phyloP scores from a whole-genome alignment of 1,140 invertebrate species.

The Gonatopus flavifemur region DNA sequence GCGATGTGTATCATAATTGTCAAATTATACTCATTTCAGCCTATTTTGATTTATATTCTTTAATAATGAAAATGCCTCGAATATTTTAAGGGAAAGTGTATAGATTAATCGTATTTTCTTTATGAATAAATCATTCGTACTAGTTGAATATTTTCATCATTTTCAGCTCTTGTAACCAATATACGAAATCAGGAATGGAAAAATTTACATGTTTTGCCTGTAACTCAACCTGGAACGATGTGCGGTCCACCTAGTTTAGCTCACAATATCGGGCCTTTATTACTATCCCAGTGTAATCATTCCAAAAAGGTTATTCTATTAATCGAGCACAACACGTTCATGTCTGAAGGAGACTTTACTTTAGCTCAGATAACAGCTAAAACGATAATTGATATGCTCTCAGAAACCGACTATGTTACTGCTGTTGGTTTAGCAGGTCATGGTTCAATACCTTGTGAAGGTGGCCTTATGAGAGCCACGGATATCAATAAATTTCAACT shows the following conservation, averaged over 20 bases:
- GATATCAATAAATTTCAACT: slow-evolving; percentile 54
- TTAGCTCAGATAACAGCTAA: slow-evolving; percentile 51
- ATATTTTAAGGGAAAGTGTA: slow-evolving; percentile 3
- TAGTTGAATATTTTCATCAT: slow-evolving; percentile 6
- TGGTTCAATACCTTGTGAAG: slow-evolving; percentile 38
- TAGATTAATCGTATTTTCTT: slow-evolving; percentile 7
- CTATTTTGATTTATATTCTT: neutral
- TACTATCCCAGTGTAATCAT: slow-evolving; percentile 47
- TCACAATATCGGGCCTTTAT: slow-evolving; percentile 49
- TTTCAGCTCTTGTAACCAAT: slow-evolving; percentile 40
- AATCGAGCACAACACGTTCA: slow-evolving; percentile 46
- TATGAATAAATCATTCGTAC: slow-evolving; percentile 6
- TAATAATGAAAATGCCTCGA: too few species aligned
- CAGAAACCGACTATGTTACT: slow-evolving; percentile 46
- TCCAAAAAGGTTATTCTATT: slow-evolving; percentile 51
- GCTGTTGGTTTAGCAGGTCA: slow-evolving; percentile 43
- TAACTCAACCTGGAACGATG: slow-evolving; percentile 45
- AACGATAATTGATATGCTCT: slow-evolving; percentile 52
- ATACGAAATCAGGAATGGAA: slow-evolving; percentile 47
- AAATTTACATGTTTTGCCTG: slow-evolving; percentile 47
- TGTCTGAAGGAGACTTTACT: slow-evolving; percentile 50
- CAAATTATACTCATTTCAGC: neutral
- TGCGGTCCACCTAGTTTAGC: slow-evolving; percentile 49
- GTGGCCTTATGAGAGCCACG: slow-evolving; percentile 45
- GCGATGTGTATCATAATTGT: too few species aligned